Evolutionary conservation across 2,113 vertebrate genomes (phyloP).

Genomic region (Prietella phreatophila): DNA sequence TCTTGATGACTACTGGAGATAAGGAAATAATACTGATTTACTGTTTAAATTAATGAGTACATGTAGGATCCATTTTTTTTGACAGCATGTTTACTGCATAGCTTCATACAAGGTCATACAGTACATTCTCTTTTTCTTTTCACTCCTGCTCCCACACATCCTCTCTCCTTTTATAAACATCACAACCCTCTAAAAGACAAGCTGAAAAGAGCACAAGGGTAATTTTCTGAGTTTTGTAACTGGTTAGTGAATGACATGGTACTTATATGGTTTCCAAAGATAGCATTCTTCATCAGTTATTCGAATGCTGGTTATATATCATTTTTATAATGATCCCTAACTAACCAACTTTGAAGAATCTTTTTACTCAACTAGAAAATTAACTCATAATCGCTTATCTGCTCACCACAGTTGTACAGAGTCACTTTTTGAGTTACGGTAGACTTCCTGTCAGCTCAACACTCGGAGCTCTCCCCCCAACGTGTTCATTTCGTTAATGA

Average conservation of each 20-base stretch:
- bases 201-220: neutral
- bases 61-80: neutral
- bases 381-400: neutral
- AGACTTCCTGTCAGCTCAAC: neutral
- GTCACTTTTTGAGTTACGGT: neutral
- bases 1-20: neutral
- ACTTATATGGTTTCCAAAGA: neutral
- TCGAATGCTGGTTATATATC: neutral
- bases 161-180: conserved; percentile 3
- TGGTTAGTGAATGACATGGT: neutral
- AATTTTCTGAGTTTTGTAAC: neutral
- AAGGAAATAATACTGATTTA: neutral
- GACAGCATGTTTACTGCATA: conserved; percentile 8
- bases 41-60: neutral
- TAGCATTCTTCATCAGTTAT: neutral
- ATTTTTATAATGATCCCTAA: neutral
- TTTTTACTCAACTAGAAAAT: neutral
- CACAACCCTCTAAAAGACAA: conserved; percentile 12
- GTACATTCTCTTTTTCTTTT: neutral
- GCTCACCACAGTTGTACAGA: neutral
- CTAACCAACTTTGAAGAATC: neutral
- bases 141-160: neutral
- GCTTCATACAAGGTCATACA: conserved; percentile 5
- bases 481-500: neutral
- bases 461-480: neutral